These are phyloP conservation scores for Tholera decimalis DNA, from an alignment of 2,888 invertebrate species.

Conservation along the genomic window DNA sequence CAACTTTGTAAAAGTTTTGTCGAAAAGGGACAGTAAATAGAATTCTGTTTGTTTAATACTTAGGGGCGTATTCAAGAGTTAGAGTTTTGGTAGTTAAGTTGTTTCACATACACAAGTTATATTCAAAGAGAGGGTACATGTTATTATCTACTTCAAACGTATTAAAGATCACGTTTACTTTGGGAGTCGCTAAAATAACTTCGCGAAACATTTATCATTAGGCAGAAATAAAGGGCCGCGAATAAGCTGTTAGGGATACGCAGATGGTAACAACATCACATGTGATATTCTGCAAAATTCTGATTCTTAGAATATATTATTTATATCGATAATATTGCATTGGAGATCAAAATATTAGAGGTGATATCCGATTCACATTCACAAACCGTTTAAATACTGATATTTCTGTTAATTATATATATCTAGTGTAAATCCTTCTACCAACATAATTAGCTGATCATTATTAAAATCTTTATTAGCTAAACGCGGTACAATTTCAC, in stretches of 20 bases:
- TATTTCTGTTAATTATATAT: not conserved
- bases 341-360: not conserved
- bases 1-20: conserved; percentile 65
- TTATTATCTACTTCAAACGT: conserved; percentile 62
- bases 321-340: not conserved
- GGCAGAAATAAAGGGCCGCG: conserved; percentile 22
- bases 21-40: conserved; percentile 72
- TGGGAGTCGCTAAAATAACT: conserved; percentile 53
- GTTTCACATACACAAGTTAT: conserved; percentile 65
- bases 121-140: conserved; percentile 56
- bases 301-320: not conserved
- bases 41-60: conserved; percentile 73
- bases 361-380: not conserved
- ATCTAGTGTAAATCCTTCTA: not conserved
- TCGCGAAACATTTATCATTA: conserved; percentile 56
- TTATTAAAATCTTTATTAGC: conserved; percentile 16
- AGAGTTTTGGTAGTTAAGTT: conserved; percentile 65
- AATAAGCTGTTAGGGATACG: conserved; percentile 37
- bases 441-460: conserved; percentile 9
- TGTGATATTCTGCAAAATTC: conserved; percentile 19
- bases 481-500: conserved; percentile 4
- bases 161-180: conserved; percentile 59
- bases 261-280: conserved; percentile 9
- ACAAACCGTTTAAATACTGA: not conserved
- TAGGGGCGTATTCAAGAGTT: conserved; percentile 67